Percentiles rank a stretch among this genome's conserved stretches.
Conservation (phyloP, 2,797 vertebrate species). For the Acrocephalus scirpaceus region DNA sequence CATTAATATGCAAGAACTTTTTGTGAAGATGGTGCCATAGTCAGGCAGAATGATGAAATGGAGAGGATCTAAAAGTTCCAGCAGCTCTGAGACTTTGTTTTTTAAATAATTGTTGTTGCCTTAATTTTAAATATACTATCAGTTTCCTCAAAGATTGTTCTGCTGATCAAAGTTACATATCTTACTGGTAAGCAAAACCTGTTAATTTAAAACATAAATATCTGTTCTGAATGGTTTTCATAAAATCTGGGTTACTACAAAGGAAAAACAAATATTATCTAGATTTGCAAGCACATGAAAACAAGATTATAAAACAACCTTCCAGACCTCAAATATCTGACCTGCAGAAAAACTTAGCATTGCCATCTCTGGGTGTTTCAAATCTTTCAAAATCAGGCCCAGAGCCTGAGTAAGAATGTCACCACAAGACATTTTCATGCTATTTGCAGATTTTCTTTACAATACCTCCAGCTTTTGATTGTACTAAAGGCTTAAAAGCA, state of each 20-base stretch:
- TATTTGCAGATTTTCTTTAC: conserved; percentile 68
- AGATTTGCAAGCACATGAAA: conserved; percentile 25
- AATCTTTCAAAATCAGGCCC: conserved; percentile 49
- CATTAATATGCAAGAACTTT: background rate
- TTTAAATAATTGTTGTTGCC: background rate
- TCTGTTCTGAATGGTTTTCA: conserved; percentile 18
- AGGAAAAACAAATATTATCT: background rate
- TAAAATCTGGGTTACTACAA: background rate
- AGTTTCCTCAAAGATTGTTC: background rate
- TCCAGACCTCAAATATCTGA: conserved; percentile 18
- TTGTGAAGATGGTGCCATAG: background rate
- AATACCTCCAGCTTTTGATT: conserved; percentile 59
- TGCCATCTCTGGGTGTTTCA: background rate
- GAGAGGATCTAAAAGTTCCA: background rate
- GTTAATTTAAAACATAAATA: background rate
- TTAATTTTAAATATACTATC: background rate
- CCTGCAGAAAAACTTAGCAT: background rate
- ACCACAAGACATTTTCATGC: conserved; percentile 58
- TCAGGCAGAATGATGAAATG: background rate
- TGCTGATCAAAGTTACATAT: background rate
- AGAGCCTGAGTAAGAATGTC: conserved; percentile 48
- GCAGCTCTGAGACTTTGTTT: background rate
- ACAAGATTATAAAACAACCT: conserved; percentile 13
- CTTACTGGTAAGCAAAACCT: background rate
- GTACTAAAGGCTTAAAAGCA: conserved; percentile 64